These are phyloP conservation scores for Pangasius djambal DNA, from an alignment of 2,797 vertebrate species.

Conservation along the genomic window DNA sequence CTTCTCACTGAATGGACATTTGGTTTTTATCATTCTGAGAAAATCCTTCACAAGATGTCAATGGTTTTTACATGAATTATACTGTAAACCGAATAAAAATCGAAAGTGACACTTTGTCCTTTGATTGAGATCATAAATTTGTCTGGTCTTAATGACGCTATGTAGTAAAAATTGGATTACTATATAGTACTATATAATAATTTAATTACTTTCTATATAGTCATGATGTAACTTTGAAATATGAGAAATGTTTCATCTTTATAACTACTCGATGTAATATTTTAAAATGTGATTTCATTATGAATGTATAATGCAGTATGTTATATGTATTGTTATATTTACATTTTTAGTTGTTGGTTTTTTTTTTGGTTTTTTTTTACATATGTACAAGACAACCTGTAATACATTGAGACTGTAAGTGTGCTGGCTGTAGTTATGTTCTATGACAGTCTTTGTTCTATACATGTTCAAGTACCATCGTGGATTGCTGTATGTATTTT, in stretches of 20 bases:
- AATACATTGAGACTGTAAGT: neutral
- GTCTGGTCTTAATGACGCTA: neutral
- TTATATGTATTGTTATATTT: conserved; percentile 29
- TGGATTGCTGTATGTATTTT: neutral
- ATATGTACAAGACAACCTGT: neutral
- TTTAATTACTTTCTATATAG: neutral
- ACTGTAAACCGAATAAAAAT: neutral
- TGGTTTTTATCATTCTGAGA: conserved; percentile 3
- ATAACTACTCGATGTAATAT: neutral
- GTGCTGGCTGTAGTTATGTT: neutral
- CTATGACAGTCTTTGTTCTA: neutral
- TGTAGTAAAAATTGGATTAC: neutral
- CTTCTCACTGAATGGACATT: conserved; percentile 5
- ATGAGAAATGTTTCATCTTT: conserved; percentile 18
- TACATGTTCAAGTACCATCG: neutral
- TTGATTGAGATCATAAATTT: neutral
- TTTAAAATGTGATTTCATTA: conserved; percentile 12
- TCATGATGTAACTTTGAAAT: neutral
- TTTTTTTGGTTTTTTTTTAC: neutral
- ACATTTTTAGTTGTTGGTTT: neutral
- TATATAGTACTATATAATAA: neutral
- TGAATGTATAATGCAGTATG: conserved; percentile 61
- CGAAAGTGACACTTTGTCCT: neutral
- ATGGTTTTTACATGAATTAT: neutral
- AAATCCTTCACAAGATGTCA: neutral